Conservation (phyloP, 2,113 vertebrate species). For the Orycteropus afer region DNA sequence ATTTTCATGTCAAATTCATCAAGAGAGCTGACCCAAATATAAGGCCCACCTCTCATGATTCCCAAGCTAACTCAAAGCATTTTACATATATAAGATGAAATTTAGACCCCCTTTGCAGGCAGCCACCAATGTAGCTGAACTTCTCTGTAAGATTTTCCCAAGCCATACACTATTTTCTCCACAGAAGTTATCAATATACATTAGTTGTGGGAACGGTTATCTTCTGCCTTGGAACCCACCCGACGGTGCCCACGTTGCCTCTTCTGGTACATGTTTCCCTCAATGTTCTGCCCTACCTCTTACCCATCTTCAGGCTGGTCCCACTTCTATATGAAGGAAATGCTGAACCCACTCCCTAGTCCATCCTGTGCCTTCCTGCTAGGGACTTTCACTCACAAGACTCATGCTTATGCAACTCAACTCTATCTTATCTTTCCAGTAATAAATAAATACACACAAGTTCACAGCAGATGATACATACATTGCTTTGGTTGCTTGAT, state of each 20-base stretch:
- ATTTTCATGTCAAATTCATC: not conserved
- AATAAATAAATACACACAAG: not conserved
- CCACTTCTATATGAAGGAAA: not conserved
- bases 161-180: not conserved
- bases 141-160: not conserved
- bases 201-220: not conserved
- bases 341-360: not conserved
- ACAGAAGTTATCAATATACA: fast-evolving
- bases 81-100: not conserved
- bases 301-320: not conserved
- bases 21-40: not conserved
- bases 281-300: fast-evolving
- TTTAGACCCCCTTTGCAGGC: not conserved
- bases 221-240: fast-evolving
- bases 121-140: no score
- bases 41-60: not conserved
- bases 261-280: fast-evolving
- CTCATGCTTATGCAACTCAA: not conserved
- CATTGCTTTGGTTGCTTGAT: not conserved
- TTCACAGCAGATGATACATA: not conserved
- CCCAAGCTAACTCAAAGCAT: not conserved
- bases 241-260: fast-evolving
- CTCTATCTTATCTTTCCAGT: not conserved
- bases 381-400: not conserved
- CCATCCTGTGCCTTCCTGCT: fast-evolving